Evolutionary conservation across 2,888 invertebrate genomes (phyloP), one percentile per base, ranked within the genome.

Genomic region (Allygus modestus): DNA sequence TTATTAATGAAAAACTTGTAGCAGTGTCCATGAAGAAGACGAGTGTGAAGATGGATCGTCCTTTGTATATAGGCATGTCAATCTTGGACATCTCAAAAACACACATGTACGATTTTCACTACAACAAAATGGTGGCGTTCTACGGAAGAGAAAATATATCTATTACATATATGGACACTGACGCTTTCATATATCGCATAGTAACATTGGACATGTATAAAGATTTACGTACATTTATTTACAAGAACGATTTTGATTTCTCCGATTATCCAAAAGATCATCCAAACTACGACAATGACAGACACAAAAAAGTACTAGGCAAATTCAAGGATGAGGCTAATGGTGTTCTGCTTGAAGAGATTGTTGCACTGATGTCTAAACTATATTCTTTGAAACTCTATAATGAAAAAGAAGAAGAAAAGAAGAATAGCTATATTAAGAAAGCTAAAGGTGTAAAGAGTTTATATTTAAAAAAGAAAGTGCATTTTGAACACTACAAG

Each of bases 311-410:
- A 33, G 41, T 81, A 71, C 20, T 79, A n/a, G 83, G 85, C 65
- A 85, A 83, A 79, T 85, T 85, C 58, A 85, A 85, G 54, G 83
- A 83, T 81, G 83, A 85, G 41, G 75, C 83, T n/a, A 85, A 85
- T 69, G 46, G 79, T 17, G 51, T 51, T 69, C 31, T 79, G 17
- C 43, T 79, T 20, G 20, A 71, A 54, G 81, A 81, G 69, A 41
- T 82, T 31, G 33, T 82, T 26, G 69, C 82, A 12, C 33, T 82
- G 0, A 46, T 51, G 43, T 37, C 82, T 15, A 82, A 82, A 71
- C 17, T 82, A 46, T 82, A 82, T 26, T 69, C 69, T 1, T 1
- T 82, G 9, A 20, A 61, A 31, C 12, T 61, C 1, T 2, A 26
- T 43, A n/a, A 81, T 1, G 37, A 77, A 71, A 37, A 37, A 17